phyloP scores from a whole-genome alignment of 2,113 vertebrate genomes.

The Columbina picui region DNA sequence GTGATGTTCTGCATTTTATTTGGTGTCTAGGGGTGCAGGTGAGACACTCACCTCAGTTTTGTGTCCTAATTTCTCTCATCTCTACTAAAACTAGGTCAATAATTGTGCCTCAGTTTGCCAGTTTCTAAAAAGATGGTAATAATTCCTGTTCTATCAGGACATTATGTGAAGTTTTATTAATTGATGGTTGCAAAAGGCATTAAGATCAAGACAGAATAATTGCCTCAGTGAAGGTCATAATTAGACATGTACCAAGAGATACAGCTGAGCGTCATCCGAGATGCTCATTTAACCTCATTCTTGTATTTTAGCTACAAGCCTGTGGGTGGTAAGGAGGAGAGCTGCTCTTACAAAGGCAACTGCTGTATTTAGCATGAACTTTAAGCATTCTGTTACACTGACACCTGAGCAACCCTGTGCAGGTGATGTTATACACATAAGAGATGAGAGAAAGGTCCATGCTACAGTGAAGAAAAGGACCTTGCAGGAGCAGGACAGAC shows the following conservation, averaged over 20 bases:
- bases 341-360: neutral
- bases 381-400: neutral
- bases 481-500: neutral
- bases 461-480: neutral
- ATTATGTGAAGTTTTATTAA: constrained; percentile 46
- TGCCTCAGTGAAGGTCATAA: constrained; percentile 36
- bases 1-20: neutral
- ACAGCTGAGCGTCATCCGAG: neutral
- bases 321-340: neutral
- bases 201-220: constrained; percentile 36
- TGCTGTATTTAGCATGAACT: neutral
- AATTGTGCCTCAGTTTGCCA: constrained; percentile 22
- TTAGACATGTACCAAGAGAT: constrained; percentile 13
- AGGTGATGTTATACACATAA: neutral
- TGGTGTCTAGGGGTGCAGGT: neutral
- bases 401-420: neutral
- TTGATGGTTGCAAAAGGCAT: constrained; percentile 24
- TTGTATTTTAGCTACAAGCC: neutral
- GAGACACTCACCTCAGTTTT: neutral
- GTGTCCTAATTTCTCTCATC: constrained; percentile 5
- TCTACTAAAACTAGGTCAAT: constrained; percentile 44
- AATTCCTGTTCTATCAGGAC: constrained; percentile 20
- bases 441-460: neutral
- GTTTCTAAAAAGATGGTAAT: constrained; percentile 37
- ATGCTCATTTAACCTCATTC: neutral